Evolutionary conservation across 2,797 vertebrate species (phyloP).

Genomic region (Cygnus olor): DNA sequence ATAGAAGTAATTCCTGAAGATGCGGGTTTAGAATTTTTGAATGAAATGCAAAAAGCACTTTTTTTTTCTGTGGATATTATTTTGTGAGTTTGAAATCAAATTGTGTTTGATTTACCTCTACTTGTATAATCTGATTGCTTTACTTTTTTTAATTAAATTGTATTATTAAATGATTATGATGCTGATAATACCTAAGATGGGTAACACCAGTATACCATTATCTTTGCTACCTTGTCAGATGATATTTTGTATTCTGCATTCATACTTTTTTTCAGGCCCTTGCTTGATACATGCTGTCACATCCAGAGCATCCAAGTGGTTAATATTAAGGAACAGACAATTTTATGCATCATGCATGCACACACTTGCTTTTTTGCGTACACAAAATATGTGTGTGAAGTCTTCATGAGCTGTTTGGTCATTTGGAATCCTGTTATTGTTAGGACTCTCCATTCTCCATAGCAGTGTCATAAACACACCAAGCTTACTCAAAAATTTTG

Average conservation of each 20-base stretch:
- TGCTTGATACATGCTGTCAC: not conserved
- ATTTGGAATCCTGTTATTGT: not conserved
- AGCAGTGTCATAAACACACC: not conserved
- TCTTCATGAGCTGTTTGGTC: not conserved
- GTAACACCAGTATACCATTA: not conserved
- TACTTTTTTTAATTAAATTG: conserved; percentile 22
- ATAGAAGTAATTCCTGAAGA: not conserved
- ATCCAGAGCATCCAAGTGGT: not conserved
- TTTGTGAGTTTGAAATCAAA: not conserved
- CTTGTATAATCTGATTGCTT: not conserved
- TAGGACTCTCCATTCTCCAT: not conserved
- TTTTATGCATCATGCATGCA: not conserved
- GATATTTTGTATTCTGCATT: not conserved
- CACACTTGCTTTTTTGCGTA: not conserved
- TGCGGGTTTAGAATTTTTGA: not conserved
- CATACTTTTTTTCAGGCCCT: not conserved
- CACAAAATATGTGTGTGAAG: not conserved
- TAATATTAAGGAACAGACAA: not conserved
- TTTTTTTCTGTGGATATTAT: not conserved
- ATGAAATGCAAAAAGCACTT: not conserved
- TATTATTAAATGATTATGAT: conserved; percentile 8
- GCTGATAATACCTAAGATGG: not conserved
- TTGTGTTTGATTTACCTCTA: not conserved
- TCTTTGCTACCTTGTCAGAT: not conserved
- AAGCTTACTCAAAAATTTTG: not conserved